Base-by-base conservation (phyloP, 2,113 vertebrate species). In the Noturus placidus region DNA sequence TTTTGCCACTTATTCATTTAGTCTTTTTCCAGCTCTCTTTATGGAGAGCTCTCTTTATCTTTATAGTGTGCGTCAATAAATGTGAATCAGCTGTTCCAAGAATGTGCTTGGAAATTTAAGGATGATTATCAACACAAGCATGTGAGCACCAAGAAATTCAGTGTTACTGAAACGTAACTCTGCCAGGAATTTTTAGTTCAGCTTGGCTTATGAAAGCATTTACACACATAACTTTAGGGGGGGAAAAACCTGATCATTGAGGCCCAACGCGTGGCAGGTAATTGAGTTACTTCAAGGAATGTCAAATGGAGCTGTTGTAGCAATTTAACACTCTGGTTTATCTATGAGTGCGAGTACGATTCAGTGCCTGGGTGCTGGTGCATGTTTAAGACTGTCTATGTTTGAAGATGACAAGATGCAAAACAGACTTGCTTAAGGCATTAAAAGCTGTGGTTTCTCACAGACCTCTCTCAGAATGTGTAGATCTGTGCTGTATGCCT, bases 341-440 rank as follows among this genome's bases (percentile, higher is more conserved):
- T 50, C 63, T 59, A 13, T n/a, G 20, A 63, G 7, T 57, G 77
- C 38, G 42, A 86, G 50, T 79, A 46, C 54, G 25, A 56, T 46
- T 84, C 42, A 42, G 82, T 59, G 87, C 79, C 42, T 88, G 72
- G 7, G 22, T 57, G 35, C n/a, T 59, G 52, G 35, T 57, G 82
- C 77, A 38, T 82, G 80, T 72, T 76, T 80, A 65, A 56, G 19
- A 72, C 61, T 50, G 80, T 15, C 54, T 59, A 46, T 72, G 35
- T 82, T 69, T 33, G 35, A 79, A 52, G 9, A 79, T 79, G 70
- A 82, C 25, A 17, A 82, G 56, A 85, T 72, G 46, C 33, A 84
- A 67, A 38, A 30, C 59, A 83, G 59, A 50, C 67, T 30, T 83
- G 56, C 38, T 46, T 46, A 42, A 82, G 61, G 15, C 46, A 15